Evolutionary conservation across 2,888 invertebrate genomes (phyloP).

Genomic region (Drosophila bunnanda): DNA sequence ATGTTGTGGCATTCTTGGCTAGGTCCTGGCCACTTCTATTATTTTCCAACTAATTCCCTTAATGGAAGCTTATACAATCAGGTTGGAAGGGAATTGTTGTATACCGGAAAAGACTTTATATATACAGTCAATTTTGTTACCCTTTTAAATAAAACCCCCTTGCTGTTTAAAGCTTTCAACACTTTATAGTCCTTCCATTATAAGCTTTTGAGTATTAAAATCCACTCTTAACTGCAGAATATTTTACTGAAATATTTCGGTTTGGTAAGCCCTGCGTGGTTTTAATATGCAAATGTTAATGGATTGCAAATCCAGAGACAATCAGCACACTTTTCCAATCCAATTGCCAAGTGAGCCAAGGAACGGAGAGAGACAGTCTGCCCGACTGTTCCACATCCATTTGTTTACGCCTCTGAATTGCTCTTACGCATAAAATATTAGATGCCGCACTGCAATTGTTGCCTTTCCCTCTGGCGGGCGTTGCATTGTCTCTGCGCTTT

Average conservation of each 20-base stretch:
- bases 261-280: neutral
- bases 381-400: slow-evolving; percentile 39
- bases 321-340: slow-evolving; percentile 11
- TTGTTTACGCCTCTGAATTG: slow-evolving; percentile 38
- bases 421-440: slow-evolving; percentile 80
- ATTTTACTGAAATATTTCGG: neutral
- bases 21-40: slow-evolving; percentile 47
- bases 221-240: slow-evolving; percentile 5
- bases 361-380: neutral
- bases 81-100: slow-evolving; percentile 43
- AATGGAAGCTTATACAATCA: slow-evolving; percentile 77
- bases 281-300: slow-evolving; percentile 38
- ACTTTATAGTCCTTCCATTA: neutral
- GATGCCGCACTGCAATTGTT: slow-evolving; percentile 78
- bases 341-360: slow-evolving; percentile 15
- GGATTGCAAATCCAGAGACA: slow-evolving; percentile 34
- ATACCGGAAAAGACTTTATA: neutral
- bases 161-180: neutral
- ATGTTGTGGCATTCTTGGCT: slow-evolving; percentile 42
- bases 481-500: slow-evolving; percentile 67
- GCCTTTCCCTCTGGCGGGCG: slow-evolving; percentile 70
- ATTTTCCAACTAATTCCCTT: slow-evolving; percentile 75
- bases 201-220: slow-evolving; percentile 8
- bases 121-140: neutral
- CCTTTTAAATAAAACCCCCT: neutral